A percentile compares a stretch with the other conserved stretches of the same genome.
Conservation (phyloP, 2,888 invertebrate genomes). For the Polietes domitor region DNA sequence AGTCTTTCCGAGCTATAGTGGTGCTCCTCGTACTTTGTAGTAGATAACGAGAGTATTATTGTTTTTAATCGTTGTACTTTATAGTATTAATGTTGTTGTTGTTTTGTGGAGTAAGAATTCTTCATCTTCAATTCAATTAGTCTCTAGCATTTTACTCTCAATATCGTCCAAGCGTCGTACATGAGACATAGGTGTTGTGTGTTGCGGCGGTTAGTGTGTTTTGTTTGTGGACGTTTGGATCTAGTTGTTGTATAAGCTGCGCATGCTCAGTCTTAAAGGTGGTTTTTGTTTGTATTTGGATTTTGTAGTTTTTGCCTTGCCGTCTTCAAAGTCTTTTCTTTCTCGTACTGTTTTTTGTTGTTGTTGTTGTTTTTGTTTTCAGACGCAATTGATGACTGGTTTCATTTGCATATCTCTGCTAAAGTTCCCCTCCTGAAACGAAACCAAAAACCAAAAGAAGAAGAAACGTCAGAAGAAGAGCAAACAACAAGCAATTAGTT, state of each 20-base stretch:
- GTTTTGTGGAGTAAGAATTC: not conserved
- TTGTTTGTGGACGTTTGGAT: not conserved
- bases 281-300: slow-evolving; percentile 36
- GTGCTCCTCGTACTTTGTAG: not conserved
- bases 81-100: not conserved
- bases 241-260: slow-evolving; percentile 46
- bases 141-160: slow-evolving; percentile 38
- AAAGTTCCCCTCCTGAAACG: not conserved
- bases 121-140: not conserved
- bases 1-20: not conserved
- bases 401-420: slow-evolving; percentile 24
- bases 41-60: not conserved
- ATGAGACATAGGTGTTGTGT: no score
- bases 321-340: no score
- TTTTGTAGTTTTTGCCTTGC: not conserved
- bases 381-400: not conserved
- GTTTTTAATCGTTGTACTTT: slow-evolving; percentile 12
- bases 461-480: not conserved
- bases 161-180: not conserved
- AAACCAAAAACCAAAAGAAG: not conserved
- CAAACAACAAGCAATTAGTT: not conserved
- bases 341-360: not conserved
- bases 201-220: slow-evolving; percentile 17
- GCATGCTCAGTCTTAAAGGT: slow-evolving; percentile 38
- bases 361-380: slow-evolving; percentile 5